Evolutionary conservation across 35 echinoderm and acorn worm species (phyloP).

Genomic region (Heliocidaris tuberculata): DNA sequence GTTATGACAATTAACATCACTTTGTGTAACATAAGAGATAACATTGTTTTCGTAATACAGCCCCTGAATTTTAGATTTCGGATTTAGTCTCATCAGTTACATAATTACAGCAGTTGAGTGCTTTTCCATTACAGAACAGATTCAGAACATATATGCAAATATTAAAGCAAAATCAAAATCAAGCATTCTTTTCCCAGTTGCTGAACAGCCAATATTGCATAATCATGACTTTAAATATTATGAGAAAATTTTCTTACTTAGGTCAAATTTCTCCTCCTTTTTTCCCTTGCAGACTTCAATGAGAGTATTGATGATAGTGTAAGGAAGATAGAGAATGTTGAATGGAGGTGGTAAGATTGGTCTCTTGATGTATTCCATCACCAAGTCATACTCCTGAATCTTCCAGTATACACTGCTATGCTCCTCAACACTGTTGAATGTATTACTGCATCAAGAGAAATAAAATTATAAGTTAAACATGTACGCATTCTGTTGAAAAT

Average conservation of each 20-base stretch:
- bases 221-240: too few relatives aligned
- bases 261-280: neutral
- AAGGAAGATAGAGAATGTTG: constrained; percentile 37
- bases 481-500: neutral
- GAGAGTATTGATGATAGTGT: neutral
- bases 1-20: too few relatives aligned
- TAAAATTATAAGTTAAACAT: neutral
- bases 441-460: constrained; percentile 35
- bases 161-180: too few relatives aligned
- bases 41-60: too few relatives aligned
- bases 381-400: constrained; percentile 46
- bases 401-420: constrained; percentile 45
- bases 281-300: neutral
- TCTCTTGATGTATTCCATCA: constrained; percentile 40
- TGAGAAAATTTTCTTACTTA: neutral
- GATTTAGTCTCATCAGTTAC: too few relatives aligned
- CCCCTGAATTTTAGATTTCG: too few relatives aligned
- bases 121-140: too few relatives aligned
- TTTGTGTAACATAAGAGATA: too few relatives aligned
- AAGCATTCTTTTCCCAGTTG: too few relatives aligned
- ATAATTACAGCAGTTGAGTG: too few relatives aligned
- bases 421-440: constrained; percentile 35
- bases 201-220: too few relatives aligned
- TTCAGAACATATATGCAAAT: too few relatives aligned
- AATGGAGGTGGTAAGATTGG: constrained; percentile 46